Percentiles rank a stretch among this genome's conserved stretches.
Evolutionary conservation across 2,888 invertebrate genomes (phyloP).

Genomic region (Mamestra brassicae): DNA sequence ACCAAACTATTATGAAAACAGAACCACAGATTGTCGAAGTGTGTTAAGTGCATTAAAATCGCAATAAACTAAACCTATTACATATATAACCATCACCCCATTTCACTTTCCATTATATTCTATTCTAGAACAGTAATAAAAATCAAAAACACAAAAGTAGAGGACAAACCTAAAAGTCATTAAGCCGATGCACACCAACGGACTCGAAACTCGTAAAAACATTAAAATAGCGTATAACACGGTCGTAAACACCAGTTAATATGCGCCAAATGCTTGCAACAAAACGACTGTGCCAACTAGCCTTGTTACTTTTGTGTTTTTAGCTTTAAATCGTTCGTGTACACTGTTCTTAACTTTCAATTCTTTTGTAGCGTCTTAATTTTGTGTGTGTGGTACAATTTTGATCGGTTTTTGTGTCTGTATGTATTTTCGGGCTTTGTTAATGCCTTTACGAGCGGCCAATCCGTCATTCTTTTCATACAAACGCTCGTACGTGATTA

Average conservation of each 20-base stretch:
- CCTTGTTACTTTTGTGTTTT: slow-evolving; percentile 38
- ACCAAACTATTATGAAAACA: not conserved
- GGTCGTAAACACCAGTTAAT: slow-evolving; percentile 66
- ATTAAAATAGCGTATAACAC: slow-evolving; percentile 66
- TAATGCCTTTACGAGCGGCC: no score
- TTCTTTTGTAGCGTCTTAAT: slow-evolving; percentile 14
- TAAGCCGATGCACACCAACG: slow-evolving; percentile 58
- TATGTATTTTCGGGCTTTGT: not conserved
- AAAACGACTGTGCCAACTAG: slow-evolving; percentile 55
- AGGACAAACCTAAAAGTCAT: slow-evolving; percentile 49
- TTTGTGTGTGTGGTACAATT: not conserved
- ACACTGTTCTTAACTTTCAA: slow-evolving; percentile 36
- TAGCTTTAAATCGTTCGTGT: slow-evolving; percentile 31
- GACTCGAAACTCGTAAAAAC: slow-evolving; percentile 59
- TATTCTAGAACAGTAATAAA: slow-evolving; percentile 16
- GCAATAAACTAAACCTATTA: not conserved
- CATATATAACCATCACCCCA: slow-evolving; percentile 1
- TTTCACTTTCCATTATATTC: slow-evolving; percentile 23
- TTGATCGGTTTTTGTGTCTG: not conserved
- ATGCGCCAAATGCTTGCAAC: slow-evolving; percentile 60
- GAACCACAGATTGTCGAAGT: not conserved
- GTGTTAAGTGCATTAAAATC: not conserved
- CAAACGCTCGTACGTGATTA: no score
- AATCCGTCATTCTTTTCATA: no score
- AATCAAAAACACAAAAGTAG: slow-evolving; percentile 38